Evolutionary conservation across 1,140 invertebrate genomes (phyloP).

Genomic region (Megalopta genalis): DNA sequence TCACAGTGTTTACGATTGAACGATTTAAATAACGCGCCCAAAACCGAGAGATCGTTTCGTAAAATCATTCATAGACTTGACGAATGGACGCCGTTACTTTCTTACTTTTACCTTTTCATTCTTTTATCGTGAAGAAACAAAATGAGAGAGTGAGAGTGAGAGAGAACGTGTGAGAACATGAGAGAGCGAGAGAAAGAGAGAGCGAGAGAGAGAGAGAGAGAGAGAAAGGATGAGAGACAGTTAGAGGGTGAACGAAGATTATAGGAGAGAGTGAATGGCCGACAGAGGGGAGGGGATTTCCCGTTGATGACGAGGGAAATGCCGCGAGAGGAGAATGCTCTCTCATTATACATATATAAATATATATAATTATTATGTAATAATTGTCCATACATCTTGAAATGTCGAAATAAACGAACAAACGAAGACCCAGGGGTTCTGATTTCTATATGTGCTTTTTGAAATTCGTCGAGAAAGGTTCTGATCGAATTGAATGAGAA

Average conservation of each 20-base stretch:
- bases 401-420: conserved; percentile 80
- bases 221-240: background rate
- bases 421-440: conserved; percentile 55
- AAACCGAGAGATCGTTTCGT: conserved; percentile 74
- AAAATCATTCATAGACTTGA: conserved; percentile 71
- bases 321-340: conserved; percentile 61
- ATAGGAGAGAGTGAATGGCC: conserved; percentile 53
- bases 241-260: conserved; percentile 31
- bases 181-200: conserved; percentile 8
- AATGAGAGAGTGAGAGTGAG: conserved; percentile 34
- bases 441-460: background rate
- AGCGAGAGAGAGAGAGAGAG: conserved; percentile 27
- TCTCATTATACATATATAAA: conserved; percentile 75
- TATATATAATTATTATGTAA: conserved; percentile 80
- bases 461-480: no score
- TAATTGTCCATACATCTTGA: conserved; percentile 80
- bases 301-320: conserved; percentile 19
- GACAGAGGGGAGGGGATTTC: conserved; percentile 36
- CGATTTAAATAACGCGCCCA: conserved; percentile 67
- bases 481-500: no score
- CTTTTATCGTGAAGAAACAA: conserved; percentile 33
- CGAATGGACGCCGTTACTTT: conserved; percentile 43
- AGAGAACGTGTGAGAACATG: background rate
- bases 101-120: conserved; percentile 46
- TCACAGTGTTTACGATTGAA: conserved; percentile 66